phyloP scores from a whole-genome alignment of 1,140 invertebrate species.

The Lordiphosa stackelbergi region DNA sequence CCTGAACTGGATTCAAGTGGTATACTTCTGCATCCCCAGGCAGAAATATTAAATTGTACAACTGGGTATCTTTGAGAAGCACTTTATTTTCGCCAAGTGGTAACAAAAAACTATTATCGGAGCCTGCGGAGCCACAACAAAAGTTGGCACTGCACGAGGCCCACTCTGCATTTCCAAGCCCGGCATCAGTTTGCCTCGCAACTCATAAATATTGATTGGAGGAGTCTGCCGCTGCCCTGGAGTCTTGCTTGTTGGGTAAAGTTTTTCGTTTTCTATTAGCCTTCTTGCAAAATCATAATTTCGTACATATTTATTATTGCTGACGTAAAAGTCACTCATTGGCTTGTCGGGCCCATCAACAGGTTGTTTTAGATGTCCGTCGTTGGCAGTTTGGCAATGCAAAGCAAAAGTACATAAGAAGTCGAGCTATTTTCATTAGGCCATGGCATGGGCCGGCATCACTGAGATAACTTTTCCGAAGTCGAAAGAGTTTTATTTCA shows the following conservation, averaged over 20 bases:
- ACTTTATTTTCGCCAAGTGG: conserved; percentile 5
- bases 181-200: conserved; percentile 6
- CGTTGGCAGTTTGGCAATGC: background rate
- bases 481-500: conserved; percentile 9
- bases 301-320: conserved; percentile 36
- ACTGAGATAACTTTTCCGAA: conserved; percentile 6
- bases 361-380: background rate
- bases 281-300: conserved; percentile 23
- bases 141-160: conserved; percentile 13
- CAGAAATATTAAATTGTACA: too few species aligned
- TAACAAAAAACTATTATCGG: conserved; percentile 33
- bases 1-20: too few species aligned
- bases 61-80: too few species aligned
- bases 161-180: conserved; percentile 5
- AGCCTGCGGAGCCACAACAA: conserved; percentile 2
- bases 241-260: conserved; percentile 15
- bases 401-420: conserved; percentile 6
- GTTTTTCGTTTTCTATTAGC: conserved; percentile 17
- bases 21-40: too few species aligned
- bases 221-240: conserved; percentile 1
- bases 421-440: conserved; percentile 1
- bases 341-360: conserved; percentile 6
- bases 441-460: background rate
- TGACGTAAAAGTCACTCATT: conserved; percentile 15
- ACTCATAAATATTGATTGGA: conserved; percentile 55